Conservation (phyloP, 2,888 invertebrate genomes). For the Ecdyonurus torrentis region DNA sequence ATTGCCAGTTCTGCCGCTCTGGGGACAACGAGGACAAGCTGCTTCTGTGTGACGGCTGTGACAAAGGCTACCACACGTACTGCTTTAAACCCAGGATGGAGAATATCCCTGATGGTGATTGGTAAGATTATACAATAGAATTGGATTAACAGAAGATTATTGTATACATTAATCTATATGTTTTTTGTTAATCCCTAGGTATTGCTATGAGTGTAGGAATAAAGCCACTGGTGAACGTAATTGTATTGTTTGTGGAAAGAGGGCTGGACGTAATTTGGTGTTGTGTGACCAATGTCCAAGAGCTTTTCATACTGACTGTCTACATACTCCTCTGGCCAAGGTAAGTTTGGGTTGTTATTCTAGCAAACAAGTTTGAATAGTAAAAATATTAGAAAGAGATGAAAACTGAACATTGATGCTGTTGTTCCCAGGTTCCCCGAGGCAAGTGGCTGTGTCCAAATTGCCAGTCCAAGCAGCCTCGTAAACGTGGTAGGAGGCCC, state of each 20-base stretch:
- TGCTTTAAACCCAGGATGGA: constrained; percentile 97
- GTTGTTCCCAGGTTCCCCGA: constrained; percentile 43
- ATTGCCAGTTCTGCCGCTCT: constrained; percentile 92
- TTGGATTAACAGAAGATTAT: too few species aligned
- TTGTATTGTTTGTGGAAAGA: constrained; percentile 84
- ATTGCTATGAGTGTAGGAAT: constrained; percentile 89
- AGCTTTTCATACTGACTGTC: constrained; percentile 85
- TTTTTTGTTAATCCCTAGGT: constrained; percentile 37
- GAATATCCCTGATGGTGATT: constrained; percentile 92
- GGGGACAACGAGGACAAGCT: constrained; percentile 94
- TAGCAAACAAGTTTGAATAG: too few species aligned
- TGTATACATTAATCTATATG: too few species aligned
- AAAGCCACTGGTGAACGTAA: constrained; percentile 84
- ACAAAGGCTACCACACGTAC: constrained; percentile 96
- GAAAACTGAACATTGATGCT: too few species aligned
- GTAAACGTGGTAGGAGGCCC: constrained; percentile 29
- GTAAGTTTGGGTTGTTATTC: too few species aligned
- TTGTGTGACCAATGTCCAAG: constrained; percentile 81
- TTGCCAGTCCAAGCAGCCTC: constrained; percentile 69
- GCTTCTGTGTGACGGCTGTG: constrained; percentile 91
- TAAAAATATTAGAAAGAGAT: too few species aligned
- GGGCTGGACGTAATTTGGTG: constrained; percentile 50
- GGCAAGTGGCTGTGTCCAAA: constrained; percentile 83
- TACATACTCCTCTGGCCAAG: constrained; percentile 71
- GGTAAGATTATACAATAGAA: too few species aligned